Evolutionary conservation across 1,140 invertebrate species (phyloP).

Genomic region (Megalopta genalis): DNA sequence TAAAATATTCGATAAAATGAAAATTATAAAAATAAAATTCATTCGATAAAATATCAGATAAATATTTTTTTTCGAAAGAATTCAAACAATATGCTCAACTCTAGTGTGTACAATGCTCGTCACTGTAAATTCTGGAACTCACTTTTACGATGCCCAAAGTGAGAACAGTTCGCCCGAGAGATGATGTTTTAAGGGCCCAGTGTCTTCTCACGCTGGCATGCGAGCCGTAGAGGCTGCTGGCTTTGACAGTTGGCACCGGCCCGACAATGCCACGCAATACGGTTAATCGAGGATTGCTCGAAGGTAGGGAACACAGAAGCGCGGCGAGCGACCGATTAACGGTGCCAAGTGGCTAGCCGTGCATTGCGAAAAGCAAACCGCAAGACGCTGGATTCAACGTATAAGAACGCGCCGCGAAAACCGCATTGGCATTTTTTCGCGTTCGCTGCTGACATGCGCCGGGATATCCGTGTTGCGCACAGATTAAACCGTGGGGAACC

Average conservation of each 20-base stretch:
- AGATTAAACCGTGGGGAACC: conserved; percentile 26
- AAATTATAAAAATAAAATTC: no score
- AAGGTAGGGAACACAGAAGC: conserved; percentile 40
- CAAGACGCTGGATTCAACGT: not conserved
- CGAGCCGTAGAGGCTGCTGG: not conserved
- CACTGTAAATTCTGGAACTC: no score
- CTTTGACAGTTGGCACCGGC: conserved; percentile 39
- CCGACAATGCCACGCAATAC: conserved; percentile 23
- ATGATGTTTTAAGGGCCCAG: not conserved
- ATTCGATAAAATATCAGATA: no score
- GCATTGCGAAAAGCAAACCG: conserved; percentile 9
- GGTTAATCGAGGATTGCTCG: conserved; percentile 52
- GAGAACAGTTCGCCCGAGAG: no score
- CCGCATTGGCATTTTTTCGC: conserved; percentile 31
- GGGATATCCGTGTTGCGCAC: not conserved
- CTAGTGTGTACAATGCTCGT: no score
- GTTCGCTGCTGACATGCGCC: conserved; percentile 3
- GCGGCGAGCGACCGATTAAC: not conserved
- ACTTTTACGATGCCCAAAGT: no score
- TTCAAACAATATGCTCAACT: no score
- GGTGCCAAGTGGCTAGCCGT: conserved; percentile 40
- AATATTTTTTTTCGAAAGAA: no score
- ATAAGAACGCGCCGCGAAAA: not conserved
- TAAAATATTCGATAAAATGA: no score
- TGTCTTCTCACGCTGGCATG: not conserved